Evolutionary conservation across 2,888 invertebrate species (phyloP), one percentile per base, ranked within the genome.

Genomic region (Hydraecia micacea): DNA sequence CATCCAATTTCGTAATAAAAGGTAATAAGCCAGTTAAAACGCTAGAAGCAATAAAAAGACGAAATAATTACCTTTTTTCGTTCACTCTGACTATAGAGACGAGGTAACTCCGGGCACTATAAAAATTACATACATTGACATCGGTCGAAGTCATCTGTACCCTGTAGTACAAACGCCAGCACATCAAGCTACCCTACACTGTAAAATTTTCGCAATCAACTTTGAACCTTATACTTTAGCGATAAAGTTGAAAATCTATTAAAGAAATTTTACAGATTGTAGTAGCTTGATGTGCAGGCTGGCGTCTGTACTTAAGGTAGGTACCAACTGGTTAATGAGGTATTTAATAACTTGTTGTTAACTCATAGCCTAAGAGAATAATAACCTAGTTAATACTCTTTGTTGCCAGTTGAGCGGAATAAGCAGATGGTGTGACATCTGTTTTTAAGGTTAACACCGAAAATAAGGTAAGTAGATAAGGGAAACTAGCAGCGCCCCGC

Each of bases 61-160:
- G 3, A 39, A 72, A 62, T 0, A 63, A 52, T 71, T 68, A 60
- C 15, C 46, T 74, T 58, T 67, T 65, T 74, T 55, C 42, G n/a
- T 62, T 36, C 21, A 58, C 13, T 15, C 39, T 28, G n/a, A 62
- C 8, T 75, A 39, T 25, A 49, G 4, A 25, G 36, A 28, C 6
- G 11, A 58, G 0, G 55, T 77, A 1, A 81, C 86, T 82, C 32
- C 69, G 1, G 83, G 86, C 83, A 21, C 13, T 73, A 62, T 52
- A 39, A 42, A 81, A 86, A 82, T 83, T 86, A 78, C 67, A 75
- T 39, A 52, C 66, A 73, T 75, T 71, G 75, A 73, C 58, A 81
- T 72, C 13, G 39, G 46, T 68, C 13, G 49, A 65, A 75, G 70
- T 52, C 84, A 84, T 77, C 65, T 84, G 84, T 73, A 39, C 58